Conservation (phyloP, 2,888 invertebrate species). For the Agrilus mali region DNA sequence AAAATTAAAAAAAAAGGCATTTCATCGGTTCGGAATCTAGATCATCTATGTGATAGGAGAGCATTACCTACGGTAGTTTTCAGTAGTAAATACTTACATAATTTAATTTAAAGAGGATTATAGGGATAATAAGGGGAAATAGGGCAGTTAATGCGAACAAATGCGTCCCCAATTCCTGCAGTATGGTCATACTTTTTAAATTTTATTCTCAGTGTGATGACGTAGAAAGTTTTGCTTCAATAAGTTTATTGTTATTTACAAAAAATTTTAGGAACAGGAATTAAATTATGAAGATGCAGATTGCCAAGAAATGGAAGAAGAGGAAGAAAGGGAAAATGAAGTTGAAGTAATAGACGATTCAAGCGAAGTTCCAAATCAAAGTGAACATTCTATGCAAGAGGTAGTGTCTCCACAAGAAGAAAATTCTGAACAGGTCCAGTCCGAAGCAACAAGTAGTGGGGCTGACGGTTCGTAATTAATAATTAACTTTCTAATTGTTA, state of each 20-base stretch:
- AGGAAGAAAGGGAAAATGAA: slow-evolving; percentile 35
- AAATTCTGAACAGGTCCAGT: slow-evolving; percentile 35
- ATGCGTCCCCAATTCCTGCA: neutral
- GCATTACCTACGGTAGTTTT: too few relatives aligned
- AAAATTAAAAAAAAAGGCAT: too few relatives aligned
- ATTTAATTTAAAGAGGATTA: too few relatives aligned
- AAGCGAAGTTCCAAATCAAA: slow-evolving; percentile 52
- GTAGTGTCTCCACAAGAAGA: slow-evolving; percentile 25
- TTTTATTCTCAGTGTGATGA: too few relatives aligned
- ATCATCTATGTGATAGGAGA: too few relatives aligned
- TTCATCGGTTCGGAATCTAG: too few relatives aligned
- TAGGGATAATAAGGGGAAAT: too few relatives aligned
- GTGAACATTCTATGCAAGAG: slow-evolving; percentile 25
- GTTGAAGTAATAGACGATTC: slow-evolving; percentile 50
- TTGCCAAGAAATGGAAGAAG: slow-evolving; percentile 35
- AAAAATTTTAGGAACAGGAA: slow-evolving; percentile 33
- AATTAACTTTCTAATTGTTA: neutral
- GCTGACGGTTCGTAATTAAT: slow-evolving; percentile 42
- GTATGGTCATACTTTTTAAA: too few relatives aligned
- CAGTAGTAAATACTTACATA: too few relatives aligned
- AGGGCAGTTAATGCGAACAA: neutral
- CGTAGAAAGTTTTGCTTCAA: too few relatives aligned
- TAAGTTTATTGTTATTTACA: too few relatives aligned
- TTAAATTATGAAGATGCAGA: slow-evolving; percentile 41
- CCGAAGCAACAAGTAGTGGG: slow-evolving; percentile 65